phyloP scores from a whole-genome alignment of 2,113 vertebrate species.

The Ctenomys sociabilis region DNA sequence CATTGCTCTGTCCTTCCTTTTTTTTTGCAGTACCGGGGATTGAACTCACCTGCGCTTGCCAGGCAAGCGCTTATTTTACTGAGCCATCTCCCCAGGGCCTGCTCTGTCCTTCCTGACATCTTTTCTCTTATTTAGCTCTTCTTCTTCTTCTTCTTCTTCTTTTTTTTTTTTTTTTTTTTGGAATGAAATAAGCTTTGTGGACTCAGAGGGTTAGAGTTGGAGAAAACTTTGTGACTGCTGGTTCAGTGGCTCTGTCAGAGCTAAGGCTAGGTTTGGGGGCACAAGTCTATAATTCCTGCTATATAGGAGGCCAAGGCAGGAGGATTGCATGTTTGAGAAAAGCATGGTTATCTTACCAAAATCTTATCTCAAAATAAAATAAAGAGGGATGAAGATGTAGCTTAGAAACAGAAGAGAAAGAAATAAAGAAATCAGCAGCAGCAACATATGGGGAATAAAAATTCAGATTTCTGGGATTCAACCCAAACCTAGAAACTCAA shows the following conservation, averaged over 20 bases:
- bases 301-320: not conserved
- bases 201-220: not conserved
- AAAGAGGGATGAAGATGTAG: not conserved
- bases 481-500: not conserved
- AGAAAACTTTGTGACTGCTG: not conserved
- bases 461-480: constrained; percentile 14
- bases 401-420: not conserved
- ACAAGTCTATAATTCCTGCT: not conserved
- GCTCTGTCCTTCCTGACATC: not conserved
- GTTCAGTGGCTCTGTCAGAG: too few relatives aligned
- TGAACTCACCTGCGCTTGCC: too few relatives aligned
- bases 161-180: not conserved
- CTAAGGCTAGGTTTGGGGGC: not conserved
- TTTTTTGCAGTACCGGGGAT: too few relatives aligned
- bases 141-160: not conserved
- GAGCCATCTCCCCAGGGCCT: too few relatives aligned
- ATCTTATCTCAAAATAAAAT: not conserved
- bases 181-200: not conserved
- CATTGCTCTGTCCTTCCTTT: not conserved
- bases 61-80: too few relatives aligned
- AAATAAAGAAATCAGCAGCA: not conserved
- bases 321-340: not conserved
- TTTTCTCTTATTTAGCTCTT: not conserved
- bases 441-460: not conserved
- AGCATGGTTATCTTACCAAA: not conserved